phyloP scores from a whole-genome alignment of 1,140 invertebrate genomes.

The Halesus radiatus region DNA sequence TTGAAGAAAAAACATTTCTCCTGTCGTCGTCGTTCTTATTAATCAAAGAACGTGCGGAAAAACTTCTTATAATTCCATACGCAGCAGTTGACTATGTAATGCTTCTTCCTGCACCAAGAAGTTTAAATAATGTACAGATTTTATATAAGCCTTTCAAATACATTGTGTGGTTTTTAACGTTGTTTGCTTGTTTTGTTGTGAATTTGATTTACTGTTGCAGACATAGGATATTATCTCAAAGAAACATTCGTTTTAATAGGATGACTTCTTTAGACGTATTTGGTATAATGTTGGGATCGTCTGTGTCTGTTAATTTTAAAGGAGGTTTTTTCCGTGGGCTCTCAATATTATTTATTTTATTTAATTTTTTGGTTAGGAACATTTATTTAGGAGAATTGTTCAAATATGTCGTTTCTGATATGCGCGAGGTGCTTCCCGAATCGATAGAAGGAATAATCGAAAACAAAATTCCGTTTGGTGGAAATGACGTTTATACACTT shows the following conservation, averaged over 20 bases:
- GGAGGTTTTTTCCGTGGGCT: neutral
- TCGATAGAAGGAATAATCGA: too few species aligned
- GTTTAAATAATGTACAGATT: neutral
- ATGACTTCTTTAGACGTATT: neutral
- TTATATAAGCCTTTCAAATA: neutral
- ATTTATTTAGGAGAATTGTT: neutral
- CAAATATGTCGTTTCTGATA: too few species aligned
- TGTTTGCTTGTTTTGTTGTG: neutral
- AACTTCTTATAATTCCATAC: neutral
- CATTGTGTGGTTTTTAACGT: neutral
- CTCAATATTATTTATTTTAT: neutral
- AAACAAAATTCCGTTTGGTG: too few species aligned
- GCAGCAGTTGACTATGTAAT: too few species aligned
- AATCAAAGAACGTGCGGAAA: too few species aligned
- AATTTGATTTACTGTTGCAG: neutral
- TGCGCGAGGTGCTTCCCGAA: too few species aligned
- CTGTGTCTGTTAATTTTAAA: neutral
- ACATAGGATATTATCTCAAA: neutral
- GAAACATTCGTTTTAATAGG: neutral
- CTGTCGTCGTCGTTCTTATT: too few species aligned
- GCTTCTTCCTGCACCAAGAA: too few species aligned
- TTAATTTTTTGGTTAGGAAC: neutral
- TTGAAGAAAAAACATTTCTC: too few species aligned
- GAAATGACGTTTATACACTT: too few species aligned
- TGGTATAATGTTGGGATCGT: neutral